Evolutionary conservation across 2,113 vertebrate genomes (phyloP), one percentile per base, ranked within the genome.

Genomic region (Triplophysa dalaica): DNA sequence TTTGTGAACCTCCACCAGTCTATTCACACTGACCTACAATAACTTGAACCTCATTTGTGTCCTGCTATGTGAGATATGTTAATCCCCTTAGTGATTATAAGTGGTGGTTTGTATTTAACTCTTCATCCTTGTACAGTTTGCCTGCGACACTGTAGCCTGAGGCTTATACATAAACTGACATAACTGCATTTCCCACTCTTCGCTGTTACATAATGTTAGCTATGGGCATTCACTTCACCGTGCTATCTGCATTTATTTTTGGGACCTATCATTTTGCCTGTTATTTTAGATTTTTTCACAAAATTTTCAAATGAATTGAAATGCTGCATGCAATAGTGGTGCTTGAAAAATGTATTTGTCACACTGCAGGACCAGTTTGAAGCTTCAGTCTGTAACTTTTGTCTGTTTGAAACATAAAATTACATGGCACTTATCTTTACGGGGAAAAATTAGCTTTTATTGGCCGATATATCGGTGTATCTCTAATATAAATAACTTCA

Each of bases 21-120:
- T 73, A 8, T 22, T 19, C 22, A 13, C 50, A 24, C 22, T 66
- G 48, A 33, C 29, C 26, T 43, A 14, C 29, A 29, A 56, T 22
- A 21, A 50, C 11, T 41, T 14, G 33, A 52, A 70, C 43, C 26
- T 41, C 24, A 56, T 80, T 72, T 58, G 8, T n/a, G 22, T 13
- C 29, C 22, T 66, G 70, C 62, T 48, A 58, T 80, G 78, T 12
- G 33, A 70, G 70, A 62, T 54, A 56, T 80, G 78, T 65, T 73
- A 80, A 80, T 73, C 78, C 63, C 56, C 62, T 80, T 75, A 74
- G 33, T 66, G 61, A 45, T 62, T 64, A 33, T 29, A 13, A 58
- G 3, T 21, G 48, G 56, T 58, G 22, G 48, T 48, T 48, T 60
- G 62, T 48, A 24, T 62, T 14, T 33, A 33, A 38, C 24, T 10